Base-by-base conservation (phyloP, 2,797 vertebrate species). In the Cirrhinus mrigala region DNA sequence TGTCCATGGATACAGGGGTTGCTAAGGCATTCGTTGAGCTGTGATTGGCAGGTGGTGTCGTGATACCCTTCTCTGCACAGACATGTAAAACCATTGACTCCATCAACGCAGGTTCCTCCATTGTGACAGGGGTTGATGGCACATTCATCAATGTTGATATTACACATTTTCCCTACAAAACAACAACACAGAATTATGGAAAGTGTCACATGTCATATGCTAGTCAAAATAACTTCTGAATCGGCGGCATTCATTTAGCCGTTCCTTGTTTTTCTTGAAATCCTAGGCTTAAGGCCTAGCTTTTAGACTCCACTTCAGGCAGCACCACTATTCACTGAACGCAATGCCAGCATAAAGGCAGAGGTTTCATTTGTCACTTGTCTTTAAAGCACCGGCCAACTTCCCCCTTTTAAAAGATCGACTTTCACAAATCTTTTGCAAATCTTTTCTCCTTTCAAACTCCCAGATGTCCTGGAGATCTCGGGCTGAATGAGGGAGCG, bases 11-110 rank as follows among this genome's bases (percentile, higher is more conserved):
- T 95, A 86, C 98, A 99, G 82, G 98, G 98, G 89, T 96, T 96
- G 92, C 98, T 99, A 91, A 96, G 95, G 89, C 98, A 99, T 93
- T 99, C 98, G 0, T 99, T 98, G 91, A 99, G 96, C 92, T 99
- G 98, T 0, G 98, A 97, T 89, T 96, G 95, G 92, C 98, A 99
- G 79, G 96, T 97, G 89, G 92, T 87, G 77, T 96, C 98, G 0
- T 98, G 97, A 94, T 96, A 99, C 62, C 98, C 98, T 48, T 98
- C 97, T 0, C 95, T 97, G 86, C 98, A 99, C 88, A 93, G 66
- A 90, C 98, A 99, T 64, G 94, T 96, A 94, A 98, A 99, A 86
- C 94, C n/a, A 0, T 97, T 97, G 92, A 97, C 92, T 87, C 95
- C 95, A 0, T 99, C 98, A 58, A 96, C 92, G 11, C 98, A 99